Evolutionary conservation across 2,888 invertebrate genomes (phyloP), one percentile per base, ranked within the genome.

Genomic region (Limnephilus lunatus): DNA sequence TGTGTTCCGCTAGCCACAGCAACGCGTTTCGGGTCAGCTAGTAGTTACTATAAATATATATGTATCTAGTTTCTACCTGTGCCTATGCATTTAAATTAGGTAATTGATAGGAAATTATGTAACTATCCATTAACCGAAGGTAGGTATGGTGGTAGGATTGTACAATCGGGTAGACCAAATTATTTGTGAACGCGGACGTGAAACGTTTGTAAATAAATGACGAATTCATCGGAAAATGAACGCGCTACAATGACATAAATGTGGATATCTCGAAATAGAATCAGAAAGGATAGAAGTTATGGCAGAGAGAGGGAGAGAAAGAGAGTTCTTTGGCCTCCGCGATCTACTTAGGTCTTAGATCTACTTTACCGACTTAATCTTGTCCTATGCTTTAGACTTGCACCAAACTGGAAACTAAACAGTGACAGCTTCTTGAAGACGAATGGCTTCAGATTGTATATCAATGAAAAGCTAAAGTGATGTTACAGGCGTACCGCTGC

Each of bases 311-410:
- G 68, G 68, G 68, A 68, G 68, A 68, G 68, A 68, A 68, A 35
- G 9, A 35, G 83, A 83, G 83, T 83, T 83, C 83, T 83, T 83
- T 83, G 83, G 35, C 83, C 83, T 82, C 82, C 35, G 19, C 83
- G 35, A 32, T 83, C 82, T 83, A 31, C 83, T 83, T 39, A 32
- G 35, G 35, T 39, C 39, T 39, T 39, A 39, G 9, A 9, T 39
- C 39, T 39, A 39, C 39, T 39, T 39, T 39, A 9, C n/a, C n/a
- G n/a, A n/a, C 39, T 39, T 39, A 39, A 39, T 83, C 35, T 83
- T 83, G 83, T 39, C 35, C 83, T 35, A 35, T 25, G 32, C 83
- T 83, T 68, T n/a, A 68, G 68, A 68, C 83, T 32, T 83, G 35
- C 25, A 35, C 35, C 39, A 32, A 83, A 83, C 83, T 32, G 9